Evolutionary conservation across 2,113 vertebrate genomes (phyloP), one percentile per base, ranked within the genome.

Genomic region (Paramormyrops kingsleyae): DNA sequence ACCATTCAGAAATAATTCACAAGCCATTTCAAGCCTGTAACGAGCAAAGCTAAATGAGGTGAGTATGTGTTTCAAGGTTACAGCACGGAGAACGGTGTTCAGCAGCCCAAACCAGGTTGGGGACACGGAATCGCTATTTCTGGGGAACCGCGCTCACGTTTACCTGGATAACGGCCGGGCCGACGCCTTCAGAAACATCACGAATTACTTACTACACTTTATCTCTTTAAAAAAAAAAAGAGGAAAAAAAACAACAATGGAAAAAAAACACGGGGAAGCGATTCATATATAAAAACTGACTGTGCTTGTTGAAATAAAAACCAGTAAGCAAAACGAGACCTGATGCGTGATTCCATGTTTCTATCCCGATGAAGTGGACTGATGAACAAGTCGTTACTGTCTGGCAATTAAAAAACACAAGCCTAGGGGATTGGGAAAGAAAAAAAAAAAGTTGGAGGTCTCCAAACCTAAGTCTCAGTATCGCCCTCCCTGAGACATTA

Each of bases 381-480:
- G 97, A 97, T 96, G 96, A 97, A 96, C 96, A 95, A 97, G 96
- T 96, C 95, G 94, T 89, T 96, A 97, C 95, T 96, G 96, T 95
- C 96, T 96, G 97, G 93, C 96, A 98, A 98, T 83, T 96, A 96
- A 97, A 96, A 96, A 96, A 96, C 95, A 97, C 96, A 97, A 97
- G 96, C 95, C 95, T 96, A 96, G 96, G 96, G 27, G 39, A 92
- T 91, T 93, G 92, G 50, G 93, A 90, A 93, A 95, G 95, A 93
- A 95, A 93, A 94, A 94, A 93, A 96, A 99, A 99, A 98, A 97
- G 96, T 97, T 98, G 97, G 97, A 99, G 98, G 66, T 98, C 97
- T 97, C 97, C 98, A 99, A 99, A 98, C 98, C 97, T 98, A 98
- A 94, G 95, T 95, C 95, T 99, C 98, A 99, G 97, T 99, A 99